A percentile compares a stretch with the other conserved stretches of the same genome.
These are phyloP conservation scores for Crypturellus tataupa DNA, from an alignment of 2,797 vertebrate species.

Conservation along the genomic window DNA sequence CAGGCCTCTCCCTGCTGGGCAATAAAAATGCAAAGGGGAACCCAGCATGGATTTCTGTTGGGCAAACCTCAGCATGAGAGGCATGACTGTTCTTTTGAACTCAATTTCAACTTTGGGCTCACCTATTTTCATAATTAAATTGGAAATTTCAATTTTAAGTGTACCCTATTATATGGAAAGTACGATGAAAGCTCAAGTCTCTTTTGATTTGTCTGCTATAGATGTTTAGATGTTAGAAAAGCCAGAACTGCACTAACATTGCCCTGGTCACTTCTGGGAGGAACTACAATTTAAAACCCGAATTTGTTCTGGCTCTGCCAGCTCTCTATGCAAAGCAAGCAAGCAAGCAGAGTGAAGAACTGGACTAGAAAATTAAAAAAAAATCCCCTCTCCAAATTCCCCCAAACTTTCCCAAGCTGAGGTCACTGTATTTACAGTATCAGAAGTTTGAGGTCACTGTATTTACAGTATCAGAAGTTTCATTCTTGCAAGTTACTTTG, in stretches of 20 bases:
- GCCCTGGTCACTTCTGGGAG: background rate
- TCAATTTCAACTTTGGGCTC: background rate
- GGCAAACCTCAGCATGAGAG: background rate
- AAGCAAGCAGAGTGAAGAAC: background rate
- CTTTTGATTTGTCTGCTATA: conserved; percentile 30
- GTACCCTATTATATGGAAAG: conserved; percentile 31
- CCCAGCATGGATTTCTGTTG: background rate
- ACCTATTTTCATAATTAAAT: background rate
- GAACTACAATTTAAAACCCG: background rate
- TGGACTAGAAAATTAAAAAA: background rate
- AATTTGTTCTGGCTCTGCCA: background rate
- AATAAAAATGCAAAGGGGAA: background rate
- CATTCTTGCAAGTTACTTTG: background rate
- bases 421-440: background rate
- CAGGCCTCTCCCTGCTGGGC: background rate
- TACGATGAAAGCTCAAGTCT: conserved; percentile 10
- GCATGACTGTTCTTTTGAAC: background rate
- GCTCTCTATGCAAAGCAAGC: conserved; percentile 9
- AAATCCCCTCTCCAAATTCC: background rate
- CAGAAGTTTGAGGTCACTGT: conserved; percentile 12
- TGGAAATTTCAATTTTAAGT: conserved; percentile 14
- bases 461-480: background rate
- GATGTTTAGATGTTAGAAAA: conserved; percentile 20
- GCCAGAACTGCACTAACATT: conserved; percentile 14
- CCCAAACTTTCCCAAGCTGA: background rate